These are phyloP conservation scores for Drosophila setosimentum DNA, from an alignment of 2,888 invertebrate species.

Conservation along the genomic window DNA sequence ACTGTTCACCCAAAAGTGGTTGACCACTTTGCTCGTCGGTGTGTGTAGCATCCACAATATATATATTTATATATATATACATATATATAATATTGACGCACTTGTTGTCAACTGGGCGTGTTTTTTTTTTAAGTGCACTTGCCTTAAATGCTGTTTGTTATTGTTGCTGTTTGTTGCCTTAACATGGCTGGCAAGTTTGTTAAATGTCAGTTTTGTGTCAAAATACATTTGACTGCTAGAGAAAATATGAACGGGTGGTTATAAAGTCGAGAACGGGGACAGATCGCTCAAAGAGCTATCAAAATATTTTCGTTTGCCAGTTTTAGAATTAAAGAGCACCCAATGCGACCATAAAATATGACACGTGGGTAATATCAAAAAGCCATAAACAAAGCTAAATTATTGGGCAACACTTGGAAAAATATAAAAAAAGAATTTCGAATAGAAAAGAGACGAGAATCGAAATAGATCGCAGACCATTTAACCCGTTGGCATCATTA, in stretches of 20 bases:
- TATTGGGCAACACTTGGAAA: constrained; percentile 69
- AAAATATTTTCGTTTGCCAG: constrained; percentile 55
- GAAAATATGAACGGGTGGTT: not conserved
- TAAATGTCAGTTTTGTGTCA: constrained; percentile 83
- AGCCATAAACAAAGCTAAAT: constrained; percentile 72
- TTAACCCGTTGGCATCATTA: constrained; percentile 79
- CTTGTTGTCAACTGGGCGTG: constrained; percentile 67
- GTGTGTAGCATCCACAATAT: constrained; percentile 53
- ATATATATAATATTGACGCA: constrained; percentile 57
- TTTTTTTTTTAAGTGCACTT: constrained; percentile 48
- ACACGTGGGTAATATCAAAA: constrained; percentile 73
- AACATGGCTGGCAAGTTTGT: constrained; percentile 74
- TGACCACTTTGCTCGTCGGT: constrained; percentile 59
- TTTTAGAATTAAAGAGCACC: constrained; percentile 48
- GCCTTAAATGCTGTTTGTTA: constrained; percentile 27
- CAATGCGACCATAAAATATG: constrained; percentile 65
- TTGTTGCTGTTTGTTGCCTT: constrained; percentile 40
- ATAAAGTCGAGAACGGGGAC: constrained; percentile 4
- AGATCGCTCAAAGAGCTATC: constrained; percentile 44
- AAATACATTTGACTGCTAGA: constrained; percentile 60
- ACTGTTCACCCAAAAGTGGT: constrained; percentile 61
- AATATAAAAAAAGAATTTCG: constrained; percentile 29
- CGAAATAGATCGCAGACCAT: constrained; percentile 67
- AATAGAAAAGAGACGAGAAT: constrained; percentile 24
- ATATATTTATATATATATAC: no score